Base-by-base conservation (phyloP, 64 coral and sea anemone genomes). In the Dendrophyllia cribrosa region DNA sequence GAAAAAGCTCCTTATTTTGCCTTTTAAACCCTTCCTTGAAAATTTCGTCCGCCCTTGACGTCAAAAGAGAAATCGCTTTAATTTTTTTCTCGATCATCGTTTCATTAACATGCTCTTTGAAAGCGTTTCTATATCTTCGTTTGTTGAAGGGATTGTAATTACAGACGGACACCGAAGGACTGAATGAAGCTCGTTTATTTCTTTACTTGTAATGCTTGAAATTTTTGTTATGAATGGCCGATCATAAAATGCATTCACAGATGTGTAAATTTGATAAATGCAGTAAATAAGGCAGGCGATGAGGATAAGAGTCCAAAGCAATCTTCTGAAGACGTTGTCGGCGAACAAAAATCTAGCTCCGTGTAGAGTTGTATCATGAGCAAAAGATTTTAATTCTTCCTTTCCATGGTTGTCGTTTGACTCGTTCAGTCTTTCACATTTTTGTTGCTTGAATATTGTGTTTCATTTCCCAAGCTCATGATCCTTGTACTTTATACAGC, bases 361-460 rank as follows among this genome's bases (percentile, higher is more conserved):
- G 49, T 86, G 82, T 48, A 86, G 62, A 70, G 82, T 70, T n/a
- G 82, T 86, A 25, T 70, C 19, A 3, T 86, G 5, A 19, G 22
- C 10, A 11, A 86, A 67, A 3, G 63, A 16, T n/a, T 16, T 86
- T 13, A 68, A 5, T 62, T 24, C 66, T 45, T 51, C 43, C 5
- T 43, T 62, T 86, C 4, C 3, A 15, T 56, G 34, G 7, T 9
- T n/a, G 6, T 9, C 5, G 17, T 48, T 50, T 22, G 63, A 21
- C 2, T 86, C 23, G 22, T 70, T 45, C n/a, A n/a, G 46, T 51
- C 47, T 16, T 70, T 14, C 14, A 14, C 45, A 2, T 11, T 24
- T 16, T 44, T 47, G 1, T 12, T 17, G 16, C 0, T 49, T 19
- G 44, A 9, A 13, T 48, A 3, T 25, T 17, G 26, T 74, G 6